These are phyloP conservation scores for Drosophila suzukii DNA, from an alignment of 1,140 invertebrate species.

Conservation along the genomic window DNA sequence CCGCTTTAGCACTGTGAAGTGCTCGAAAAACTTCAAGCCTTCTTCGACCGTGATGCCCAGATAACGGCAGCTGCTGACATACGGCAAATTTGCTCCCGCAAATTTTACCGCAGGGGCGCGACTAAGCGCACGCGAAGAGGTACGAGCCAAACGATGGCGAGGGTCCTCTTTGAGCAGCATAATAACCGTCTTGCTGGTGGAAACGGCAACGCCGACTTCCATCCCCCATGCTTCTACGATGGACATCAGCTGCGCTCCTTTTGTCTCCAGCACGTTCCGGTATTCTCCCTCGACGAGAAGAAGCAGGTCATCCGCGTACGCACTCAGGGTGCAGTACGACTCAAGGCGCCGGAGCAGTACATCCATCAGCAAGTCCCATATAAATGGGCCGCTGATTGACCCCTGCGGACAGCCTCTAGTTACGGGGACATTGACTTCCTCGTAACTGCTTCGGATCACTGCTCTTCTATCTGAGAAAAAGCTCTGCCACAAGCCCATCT, in stretches of 20 bases:
- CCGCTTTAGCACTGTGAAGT: not conserved
- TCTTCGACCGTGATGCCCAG: no score
- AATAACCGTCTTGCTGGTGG: no score
- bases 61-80: not conserved
- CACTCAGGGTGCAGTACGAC: not conserved
- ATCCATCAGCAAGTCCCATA: conserved; percentile 19
- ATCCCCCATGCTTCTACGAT: no score
- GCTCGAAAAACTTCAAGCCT: not conserved
- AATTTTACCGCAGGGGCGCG: not conserved
- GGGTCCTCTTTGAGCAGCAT: not conserved
- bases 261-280: no score
- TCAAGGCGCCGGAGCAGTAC: conserved; percentile 3
- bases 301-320: no score
- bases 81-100: not conserved
- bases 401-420: conserved; percentile 22
- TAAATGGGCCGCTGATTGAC: conserved; percentile 23
- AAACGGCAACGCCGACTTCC: not conserved
- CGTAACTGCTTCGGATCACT: conserved; percentile 7
- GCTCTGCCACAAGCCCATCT: no score
- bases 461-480: conserved; percentile 6
- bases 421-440: conserved; percentile 1
- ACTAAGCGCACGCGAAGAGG: no score
- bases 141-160: not conserved
- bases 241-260: no score
- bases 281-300: no score